These are phyloP conservation scores for Steinernema feltiae DNA, from an alignment of 1,140 invertebrate species.

Conservation along the genomic window DNA sequence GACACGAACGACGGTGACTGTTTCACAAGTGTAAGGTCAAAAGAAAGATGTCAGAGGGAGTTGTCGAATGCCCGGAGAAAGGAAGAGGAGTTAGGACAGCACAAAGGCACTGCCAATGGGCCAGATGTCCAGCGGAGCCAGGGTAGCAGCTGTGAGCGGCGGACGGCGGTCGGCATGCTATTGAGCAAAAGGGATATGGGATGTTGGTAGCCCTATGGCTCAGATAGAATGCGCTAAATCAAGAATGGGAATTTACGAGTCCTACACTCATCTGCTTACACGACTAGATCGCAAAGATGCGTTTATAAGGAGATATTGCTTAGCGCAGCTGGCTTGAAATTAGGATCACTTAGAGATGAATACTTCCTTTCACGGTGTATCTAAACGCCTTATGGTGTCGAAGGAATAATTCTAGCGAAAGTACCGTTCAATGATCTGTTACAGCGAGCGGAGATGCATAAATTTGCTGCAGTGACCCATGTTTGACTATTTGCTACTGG, in stretches of 20 bases:
- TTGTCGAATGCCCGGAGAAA: not conserved
- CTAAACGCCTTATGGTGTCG: not conserved
- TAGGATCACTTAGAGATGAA: not conserved
- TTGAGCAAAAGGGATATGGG: conserved; percentile 3
- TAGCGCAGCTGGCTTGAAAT: not conserved
- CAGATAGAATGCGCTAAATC: not conserved
- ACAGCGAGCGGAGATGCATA: too few relatives aligned
- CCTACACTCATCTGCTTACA: not conserved
- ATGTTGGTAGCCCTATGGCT: not conserved
- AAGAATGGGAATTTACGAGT: conserved; percentile 2
- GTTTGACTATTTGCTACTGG: too few relatives aligned
- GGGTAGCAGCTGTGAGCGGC: not conserved
- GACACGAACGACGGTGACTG: not conserved
- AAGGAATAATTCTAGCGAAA: too few relatives aligned
- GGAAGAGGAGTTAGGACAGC: not conserved
- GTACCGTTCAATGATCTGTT: not conserved
- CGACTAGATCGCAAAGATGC: not conserved
- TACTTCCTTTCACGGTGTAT: not conserved
- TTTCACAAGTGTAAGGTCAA: not conserved
- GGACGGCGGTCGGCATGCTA: not conserved
- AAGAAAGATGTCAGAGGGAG: not conserved
- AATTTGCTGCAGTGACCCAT: too few relatives aligned
- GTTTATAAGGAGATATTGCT: not conserved
- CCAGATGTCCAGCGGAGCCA: conserved; percentile 7
- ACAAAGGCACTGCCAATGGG: not conserved